These are phyloP conservation scores for Thecocarcelia acutangulata DNA, from an alignment of 2,888 invertebrate genomes.

Conservation along the genomic window DNA sequence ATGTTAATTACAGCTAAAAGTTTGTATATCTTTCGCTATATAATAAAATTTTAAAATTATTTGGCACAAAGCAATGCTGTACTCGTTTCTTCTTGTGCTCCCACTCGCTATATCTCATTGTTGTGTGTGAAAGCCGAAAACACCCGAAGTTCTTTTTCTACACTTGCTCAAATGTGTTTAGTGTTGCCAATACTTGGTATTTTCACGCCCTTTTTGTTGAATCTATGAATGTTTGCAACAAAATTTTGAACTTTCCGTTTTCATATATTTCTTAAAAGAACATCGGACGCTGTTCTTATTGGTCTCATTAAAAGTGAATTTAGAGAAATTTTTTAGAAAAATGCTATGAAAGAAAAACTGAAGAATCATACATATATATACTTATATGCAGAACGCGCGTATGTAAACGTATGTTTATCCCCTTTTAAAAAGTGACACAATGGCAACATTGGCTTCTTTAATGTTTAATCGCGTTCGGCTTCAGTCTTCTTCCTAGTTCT, in stretches of 20 bases:
- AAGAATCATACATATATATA: no score
- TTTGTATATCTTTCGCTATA: neutral
- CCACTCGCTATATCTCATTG: slow-evolving; percentile 66
- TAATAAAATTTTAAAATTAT: slow-evolving; percentile 35
- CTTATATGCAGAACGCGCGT: no score
- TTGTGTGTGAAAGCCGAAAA: slow-evolving; percentile 69
- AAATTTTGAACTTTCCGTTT: neutral
- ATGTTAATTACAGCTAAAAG: neutral
- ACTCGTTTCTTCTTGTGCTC: slow-evolving; percentile 66
- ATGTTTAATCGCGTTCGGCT: slow-evolving; percentile 73
- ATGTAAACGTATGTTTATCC: slow-evolving; percentile 23
- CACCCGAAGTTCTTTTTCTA: slow-evolving; percentile 72
- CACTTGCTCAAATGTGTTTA: slow-evolving; percentile 71
- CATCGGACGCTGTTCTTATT: no score
- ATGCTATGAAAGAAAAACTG: no score
- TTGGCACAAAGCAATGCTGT: slow-evolving; percentile 63
- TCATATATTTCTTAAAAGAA: no score
- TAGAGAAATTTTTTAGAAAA: no score
- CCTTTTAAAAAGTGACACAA: slow-evolving; percentile 2
- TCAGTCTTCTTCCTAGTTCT: slow-evolving; percentile 79
- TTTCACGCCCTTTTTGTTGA: slow-evolving; percentile 60
- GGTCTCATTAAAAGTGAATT: no score
- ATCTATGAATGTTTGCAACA: neutral
- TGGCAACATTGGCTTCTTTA: slow-evolving; percentile 63
- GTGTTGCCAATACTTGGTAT: slow-evolving; percentile 65